Base-by-base conservation (phyloP, 1,140 invertebrate species). In the Habropoda laboriosa region DNA sequence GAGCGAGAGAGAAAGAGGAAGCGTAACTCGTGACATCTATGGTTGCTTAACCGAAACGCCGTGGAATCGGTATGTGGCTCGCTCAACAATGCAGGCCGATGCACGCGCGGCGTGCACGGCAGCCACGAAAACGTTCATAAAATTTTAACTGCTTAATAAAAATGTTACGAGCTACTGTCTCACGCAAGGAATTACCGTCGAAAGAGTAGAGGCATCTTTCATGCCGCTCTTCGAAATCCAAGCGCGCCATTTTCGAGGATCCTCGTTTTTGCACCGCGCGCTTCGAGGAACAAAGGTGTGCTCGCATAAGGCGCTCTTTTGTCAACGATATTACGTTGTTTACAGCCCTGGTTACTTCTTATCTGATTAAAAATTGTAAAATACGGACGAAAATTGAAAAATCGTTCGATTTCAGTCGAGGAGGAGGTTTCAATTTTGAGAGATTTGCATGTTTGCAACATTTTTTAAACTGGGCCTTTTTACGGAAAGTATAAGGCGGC, bases 91-190 rank as follows among this genome's bases (percentile, higher is more conserved):
- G 80, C 89, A 89, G 89, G 82, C 61, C 67, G 79, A 51, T 66
- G 55, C 71, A 77, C 77, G 47, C 79, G 76, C 68, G 80, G 47
- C 79, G 76, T 68, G 80, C 76, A 30, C 67, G 76, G 68, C 53
- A 47, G 51, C 73, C 75, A 40, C 61, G 63, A 77, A 76, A 82
- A 66, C 81, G 80, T 85, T 81, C 87, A 77, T 89, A 89, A 89
- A 88, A 89, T 80, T 84, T 79, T 82, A 86, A 87, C 79, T 87
- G 87, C 82, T 86, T 88, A 89, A 90, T 88, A 90, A 89, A 89
- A 90, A 81, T 68, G 79, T 86, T 88, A 88, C 80, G 84, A 88
- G 80, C 82, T 55, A 85, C 77, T 79, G 80, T 83, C 74, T 83
- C 82, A 76, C 77, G 55, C 78, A 51, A 71, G 60, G 58, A 81